These are phyloP conservation scores for Ochotona curzoniae DNA, from an alignment of 2,113 vertebrate species.

Conservation along the genomic window DNA sequence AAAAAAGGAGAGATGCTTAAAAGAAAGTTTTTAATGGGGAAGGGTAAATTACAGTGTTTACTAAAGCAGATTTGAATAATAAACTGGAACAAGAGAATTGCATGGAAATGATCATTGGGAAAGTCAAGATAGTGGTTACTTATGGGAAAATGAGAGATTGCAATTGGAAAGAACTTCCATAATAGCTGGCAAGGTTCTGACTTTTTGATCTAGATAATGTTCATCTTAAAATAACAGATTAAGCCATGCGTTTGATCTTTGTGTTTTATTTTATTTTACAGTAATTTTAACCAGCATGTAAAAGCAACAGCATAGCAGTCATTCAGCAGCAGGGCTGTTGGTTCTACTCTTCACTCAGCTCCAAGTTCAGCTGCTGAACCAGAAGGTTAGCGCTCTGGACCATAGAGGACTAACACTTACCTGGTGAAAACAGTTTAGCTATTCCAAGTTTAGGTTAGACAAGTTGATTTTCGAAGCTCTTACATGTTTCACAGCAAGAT, in stretches of 20 bases:
- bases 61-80: not conserved
- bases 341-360: not conserved
- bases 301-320: not conserved
- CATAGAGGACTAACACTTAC: not conserved
- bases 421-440: not conserved
- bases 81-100: slow-evolving; percentile 8
- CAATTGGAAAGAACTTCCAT: not conserved
- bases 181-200: not conserved
- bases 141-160: not conserved
- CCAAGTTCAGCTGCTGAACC: not conserved
- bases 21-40: not conserved
- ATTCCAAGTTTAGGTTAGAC: not conserved
- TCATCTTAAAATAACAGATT: slow-evolving; percentile 40
- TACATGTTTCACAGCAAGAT: slow-evolving; percentile 5
- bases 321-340: not conserved
- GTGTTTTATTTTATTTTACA: not conserved
- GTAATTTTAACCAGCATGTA: not conserved
- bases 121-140: not conserved
- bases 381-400: not conserved
- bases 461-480: not conserved
- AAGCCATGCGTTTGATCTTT: not conserved
- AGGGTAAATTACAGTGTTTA: not conserved
- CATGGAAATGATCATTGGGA: not conserved
- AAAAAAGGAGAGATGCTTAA: not conserved
- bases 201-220: not conserved